Conservation (phyloP, 2,888 invertebrate species). For the Teleiodes luculella region DNA sequence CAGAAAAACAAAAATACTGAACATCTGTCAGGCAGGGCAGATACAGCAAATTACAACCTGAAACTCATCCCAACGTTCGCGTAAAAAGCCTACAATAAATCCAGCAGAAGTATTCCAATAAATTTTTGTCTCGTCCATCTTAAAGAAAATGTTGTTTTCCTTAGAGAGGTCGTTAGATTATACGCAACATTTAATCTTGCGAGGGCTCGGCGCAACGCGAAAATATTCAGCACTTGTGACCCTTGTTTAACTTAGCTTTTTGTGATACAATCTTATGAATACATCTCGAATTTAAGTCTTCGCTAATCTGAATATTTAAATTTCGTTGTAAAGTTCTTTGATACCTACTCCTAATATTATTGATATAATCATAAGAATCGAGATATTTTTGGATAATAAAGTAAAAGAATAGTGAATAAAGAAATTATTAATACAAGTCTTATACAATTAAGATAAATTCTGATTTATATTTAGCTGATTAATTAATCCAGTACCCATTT, state of each 20-base stretch:
- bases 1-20: neutral
- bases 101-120: constrained; percentile 11
- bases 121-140: constrained; percentile 13
- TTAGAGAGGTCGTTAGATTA: constrained; percentile 46
- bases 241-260: constrained; percentile 26
- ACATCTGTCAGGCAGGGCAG: neutral
- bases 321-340: neutral
- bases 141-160: constrained; percentile 37
- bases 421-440: no score
- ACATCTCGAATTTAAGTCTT: neutral
- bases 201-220: constrained; percentile 33
- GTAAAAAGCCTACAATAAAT: constrained; percentile 13
- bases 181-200: constrained; percentile 48
- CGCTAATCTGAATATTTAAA: neutral
- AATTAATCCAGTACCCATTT: no score
- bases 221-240: constrained; percentile 38
- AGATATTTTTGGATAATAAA: no score
- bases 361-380: no score
- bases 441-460: no score
- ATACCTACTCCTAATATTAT: no score
- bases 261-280: constrained; percentile 8
- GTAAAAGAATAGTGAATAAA: no score
- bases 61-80: neutral
- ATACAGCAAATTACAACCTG: neutral
- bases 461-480: no score